Evolutionary conservation across 64 coral and sea anemone genomes (phyloP), one percentile per base, ranked within the genome.

Genomic region (Cladopsammia gracilis): DNA sequence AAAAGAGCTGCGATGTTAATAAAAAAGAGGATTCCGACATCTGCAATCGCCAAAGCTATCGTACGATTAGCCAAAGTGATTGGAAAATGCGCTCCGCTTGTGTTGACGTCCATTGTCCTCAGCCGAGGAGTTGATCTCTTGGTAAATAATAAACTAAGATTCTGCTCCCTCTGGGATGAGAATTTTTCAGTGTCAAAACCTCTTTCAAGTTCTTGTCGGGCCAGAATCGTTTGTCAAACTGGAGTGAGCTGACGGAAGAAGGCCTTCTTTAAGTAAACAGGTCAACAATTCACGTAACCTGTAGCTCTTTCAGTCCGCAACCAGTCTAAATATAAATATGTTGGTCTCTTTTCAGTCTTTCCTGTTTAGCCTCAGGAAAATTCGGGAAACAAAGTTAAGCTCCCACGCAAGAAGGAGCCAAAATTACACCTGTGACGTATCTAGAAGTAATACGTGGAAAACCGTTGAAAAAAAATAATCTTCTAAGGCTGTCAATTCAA

Each of bases 1-100:
- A 67, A 4, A n/a, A 98, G 47, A 34, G 96, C 82, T 1, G 94
- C 9, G 10, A 88, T 16, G 20, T 98, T 89, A 49, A 98, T 94
- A 42, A 73, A 22, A 10, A 94, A 64, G 9, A 94, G 92, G 20
- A 81, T 44, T 4, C 45, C 67, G 42, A 73, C 61, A 57, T 94
- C 92, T 67, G 20, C 87, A 9, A 84, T 46, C 3, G 53, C 19
- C 1, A 53, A 52, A 51, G 48, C 77, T 26, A 16, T 68, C 10
- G 92, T 66, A 15, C 92, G 87, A 11, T 76, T 75, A 0, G 58
- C 9, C 62, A 83, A 48, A 0, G 69, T 78, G 50, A 51, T 66
- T 7, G 62, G 78, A 11, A 94, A 88, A 48, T 57, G 47, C 25
- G 11, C 45, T 73, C 53, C 10, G 3, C 57, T 50, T 7, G 20